Base-by-base conservation (phyloP, 2,888 invertebrate species). In the Apamea monoglypha region DNA sequence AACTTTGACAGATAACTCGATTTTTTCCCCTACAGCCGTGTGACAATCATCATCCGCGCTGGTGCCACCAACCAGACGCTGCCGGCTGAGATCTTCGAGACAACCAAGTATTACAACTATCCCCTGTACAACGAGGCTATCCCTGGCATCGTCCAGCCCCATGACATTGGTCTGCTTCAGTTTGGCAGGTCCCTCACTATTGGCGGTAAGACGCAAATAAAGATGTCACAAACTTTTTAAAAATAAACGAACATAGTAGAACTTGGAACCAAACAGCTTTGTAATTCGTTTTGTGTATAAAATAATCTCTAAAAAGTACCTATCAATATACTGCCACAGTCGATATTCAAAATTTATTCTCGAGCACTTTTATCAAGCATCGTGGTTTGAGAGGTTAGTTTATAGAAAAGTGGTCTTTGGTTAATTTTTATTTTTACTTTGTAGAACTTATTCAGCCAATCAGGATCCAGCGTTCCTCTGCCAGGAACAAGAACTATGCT, bases 71-170 rank as follows among this genome's bases (percentile, higher is more conserved):
- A 92, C 85, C 81, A 92, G 69, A 92, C 91, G 2, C 89, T 80
- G 0, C 94, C 94, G 0, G 84, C 80, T 18, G 40, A 80, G n/a
- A 87, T 95, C 73, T 93, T 94, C 84, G 94, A 94, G 86, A 93
- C 92, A 7, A 92, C 91, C 0, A 91, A 91, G 53, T 94, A 91
- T 87, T 92, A 86, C 91, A 94, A 94, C 90, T 92, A 95, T 32
- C 94, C 94, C 0, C 32, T 72, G 6, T 95, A 92, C 88, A 90
- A 89, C 78, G 91, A 92, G 69, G 67, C 72, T 0, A 14, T 90
- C 4, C 78, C 78, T 6, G 5, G 32, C 16, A 71, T 90, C 0
- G 94, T 95, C 1, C 95, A 95, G 86, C 94, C 93, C 1, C 66
- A 95, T 44, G 95, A 95, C 78, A 91, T 95, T 63, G 91, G 92